A percentile compares a stretch with the other conserved stretches of the same genome.
Evolutionary conservation across 2,113 vertebrate genomes (phyloP).

Genomic region (Micronycteris hirsuta): DNA sequence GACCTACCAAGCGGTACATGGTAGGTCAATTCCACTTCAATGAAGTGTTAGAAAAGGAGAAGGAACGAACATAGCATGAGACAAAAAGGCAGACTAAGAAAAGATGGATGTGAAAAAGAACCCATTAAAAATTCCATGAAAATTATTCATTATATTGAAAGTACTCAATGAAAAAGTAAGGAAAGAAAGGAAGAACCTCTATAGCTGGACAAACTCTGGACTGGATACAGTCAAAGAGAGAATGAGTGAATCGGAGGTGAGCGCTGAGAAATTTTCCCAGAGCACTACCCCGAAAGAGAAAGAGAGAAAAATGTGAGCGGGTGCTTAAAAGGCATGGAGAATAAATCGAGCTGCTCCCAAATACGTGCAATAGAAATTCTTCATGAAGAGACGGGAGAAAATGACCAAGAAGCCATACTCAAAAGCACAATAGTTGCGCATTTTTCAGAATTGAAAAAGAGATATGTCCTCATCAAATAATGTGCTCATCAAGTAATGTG

Average conservation of each 20-base stretch:
- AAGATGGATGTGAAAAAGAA: background rate
- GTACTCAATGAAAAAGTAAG: background rate
- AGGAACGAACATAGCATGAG: background rate
- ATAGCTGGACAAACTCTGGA: background rate
- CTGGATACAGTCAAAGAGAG: background rate
- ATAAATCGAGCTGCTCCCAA: background rate
- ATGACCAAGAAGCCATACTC: background rate
- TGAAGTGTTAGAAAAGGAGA: background rate
- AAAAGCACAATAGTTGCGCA: background rate
- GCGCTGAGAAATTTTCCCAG: background rate
- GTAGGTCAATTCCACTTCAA: background rate
- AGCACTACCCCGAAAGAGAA: background rate
- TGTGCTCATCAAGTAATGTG: background rate
- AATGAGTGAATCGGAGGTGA: background rate
- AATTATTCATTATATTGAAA: background rate
- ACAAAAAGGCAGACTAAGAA: background rate
- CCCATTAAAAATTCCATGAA: background rate
- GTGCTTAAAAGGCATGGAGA: background rate
- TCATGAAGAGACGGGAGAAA: background rate
- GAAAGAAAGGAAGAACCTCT: background rate
- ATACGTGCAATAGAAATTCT: background rate
- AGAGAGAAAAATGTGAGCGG: background rate
- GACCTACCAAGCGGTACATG: background rate
- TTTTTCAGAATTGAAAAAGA: slow-evolving; percentile 5
- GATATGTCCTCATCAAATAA: background rate